Conservation (phyloP, 2,888 invertebrate genomes). For the Erannis defoliaria region DNA sequence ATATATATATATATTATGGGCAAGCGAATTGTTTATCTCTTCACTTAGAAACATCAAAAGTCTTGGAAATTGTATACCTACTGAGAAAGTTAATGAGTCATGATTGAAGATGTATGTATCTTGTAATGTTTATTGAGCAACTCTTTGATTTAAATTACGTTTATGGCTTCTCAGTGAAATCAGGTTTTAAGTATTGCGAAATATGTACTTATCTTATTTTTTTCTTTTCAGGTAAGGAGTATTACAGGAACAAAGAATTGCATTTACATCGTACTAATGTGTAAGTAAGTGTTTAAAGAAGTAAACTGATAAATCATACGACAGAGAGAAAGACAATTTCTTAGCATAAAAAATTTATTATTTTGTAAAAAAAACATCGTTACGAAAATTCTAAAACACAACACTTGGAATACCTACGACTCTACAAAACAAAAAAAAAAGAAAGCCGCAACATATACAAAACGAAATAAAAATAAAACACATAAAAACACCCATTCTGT, state of each 20-base stretch:
- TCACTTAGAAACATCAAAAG: too few species aligned
- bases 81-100: constrained; percentile 34
- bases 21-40: too few species aligned
- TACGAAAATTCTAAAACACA: constrained; percentile 6
- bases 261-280: background rate
- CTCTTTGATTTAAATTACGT: constrained; percentile 28
- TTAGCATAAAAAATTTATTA: too few species aligned
- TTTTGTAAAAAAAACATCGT: constrained; percentile 1
- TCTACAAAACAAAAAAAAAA: constrained; percentile 27
- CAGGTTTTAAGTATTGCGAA: background rate
- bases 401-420: background rate
- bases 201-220: constrained; percentile 18
- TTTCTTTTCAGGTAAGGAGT: constrained; percentile 38
- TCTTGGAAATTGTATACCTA: background rate
- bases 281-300: background rate
- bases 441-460: constrained; percentile 24
- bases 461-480: constrained; percentile 13
- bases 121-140: constrained; percentile 12
- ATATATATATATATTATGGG: too few species aligned
- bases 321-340: too few species aligned
- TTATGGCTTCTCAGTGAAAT: background rate
- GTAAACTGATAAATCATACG: background rate
- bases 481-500: constrained; percentile 27
- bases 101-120: constrained; percentile 12
- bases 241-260: background rate